These are phyloP conservation scores for Drosophila fulvimacula DNA, from an alignment of 2,888 invertebrate genomes.

Conservation along the genomic window DNA sequence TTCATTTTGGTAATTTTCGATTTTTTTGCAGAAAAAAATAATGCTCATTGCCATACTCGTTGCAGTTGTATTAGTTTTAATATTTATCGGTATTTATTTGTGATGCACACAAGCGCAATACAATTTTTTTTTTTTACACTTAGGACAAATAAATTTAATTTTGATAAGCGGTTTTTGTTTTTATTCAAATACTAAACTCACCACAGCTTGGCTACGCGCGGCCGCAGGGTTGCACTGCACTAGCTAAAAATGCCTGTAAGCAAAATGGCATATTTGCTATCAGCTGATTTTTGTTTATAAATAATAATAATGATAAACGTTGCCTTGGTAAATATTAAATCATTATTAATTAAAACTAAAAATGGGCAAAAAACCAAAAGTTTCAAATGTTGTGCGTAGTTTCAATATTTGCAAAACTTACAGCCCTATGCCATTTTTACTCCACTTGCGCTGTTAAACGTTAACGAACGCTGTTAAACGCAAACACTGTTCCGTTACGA, in stretches of 20 bases:
- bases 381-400: background rate
- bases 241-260: background rate
- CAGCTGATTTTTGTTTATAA: conserved; percentile 44
- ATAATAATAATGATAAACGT: background rate
- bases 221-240: conserved; percentile 28
- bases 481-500: conserved; percentile 2
- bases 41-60: conserved; percentile 77
- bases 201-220: conserved; percentile 15
- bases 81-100: conserved; percentile 80
- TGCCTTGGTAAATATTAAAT: background rate
- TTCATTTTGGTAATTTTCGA: background rate
- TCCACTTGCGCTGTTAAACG: conserved; percentile 1
- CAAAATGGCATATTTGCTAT: background rate
- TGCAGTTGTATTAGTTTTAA: conserved; percentile 72
- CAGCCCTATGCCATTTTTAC: background rate
- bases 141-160: conserved; percentile 55
- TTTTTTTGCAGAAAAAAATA: conserved; percentile 81
- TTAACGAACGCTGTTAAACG: background rate
- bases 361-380: background rate
- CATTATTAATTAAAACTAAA: background rate
- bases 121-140: conserved; percentile 39
- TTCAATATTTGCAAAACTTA: too few relatives aligned
- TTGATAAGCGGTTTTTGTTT: conserved; percentile 14
- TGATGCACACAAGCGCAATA: conserved; percentile 49
- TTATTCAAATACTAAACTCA: conserved; percentile 36